Percentiles rank a stretch among this genome's conserved stretches.
These are phyloP conservation scores for Pseudorectes ferrugineus DNA, from an alignment of 2,113 vertebrate species.

Conservation along the genomic window DNA sequence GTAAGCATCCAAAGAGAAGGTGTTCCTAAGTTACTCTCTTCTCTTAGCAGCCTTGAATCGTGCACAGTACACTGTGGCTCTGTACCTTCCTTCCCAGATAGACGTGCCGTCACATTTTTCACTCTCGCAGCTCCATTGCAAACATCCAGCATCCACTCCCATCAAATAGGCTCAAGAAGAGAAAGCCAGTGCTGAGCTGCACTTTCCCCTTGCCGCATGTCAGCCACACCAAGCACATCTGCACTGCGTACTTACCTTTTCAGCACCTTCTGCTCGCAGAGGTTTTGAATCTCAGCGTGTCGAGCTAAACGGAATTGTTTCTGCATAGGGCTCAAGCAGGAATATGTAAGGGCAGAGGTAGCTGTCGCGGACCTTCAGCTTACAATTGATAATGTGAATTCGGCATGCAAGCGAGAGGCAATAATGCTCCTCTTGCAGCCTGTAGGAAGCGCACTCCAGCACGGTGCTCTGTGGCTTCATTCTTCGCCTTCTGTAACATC, in stretches of 20 bases:
- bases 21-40: too few species aligned
- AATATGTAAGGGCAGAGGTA: background rate
- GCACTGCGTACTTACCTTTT: background rate
- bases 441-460: background rate
- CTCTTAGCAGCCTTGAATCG: too few species aligned
- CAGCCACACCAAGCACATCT: background rate
- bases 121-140: background rate
- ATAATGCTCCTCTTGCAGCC: background rate
- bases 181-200: background rate
- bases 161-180: background rate
- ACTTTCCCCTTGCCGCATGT: background rate
- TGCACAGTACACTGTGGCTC: background rate
- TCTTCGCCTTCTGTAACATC: background rate
- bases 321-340: background rate
- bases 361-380: background rate
- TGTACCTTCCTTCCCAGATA: background rate
- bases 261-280: background rate
- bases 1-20: too few species aligned
- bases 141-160: background rate
- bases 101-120: background rate
- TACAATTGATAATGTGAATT: background rate
- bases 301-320: background rate
- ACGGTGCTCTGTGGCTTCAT: rapidly evolving
- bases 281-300: background rate
- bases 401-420: background rate